Base-by-base conservation (phyloP, 1,140 invertebrate species). In the Drosophila truncata region DNA sequence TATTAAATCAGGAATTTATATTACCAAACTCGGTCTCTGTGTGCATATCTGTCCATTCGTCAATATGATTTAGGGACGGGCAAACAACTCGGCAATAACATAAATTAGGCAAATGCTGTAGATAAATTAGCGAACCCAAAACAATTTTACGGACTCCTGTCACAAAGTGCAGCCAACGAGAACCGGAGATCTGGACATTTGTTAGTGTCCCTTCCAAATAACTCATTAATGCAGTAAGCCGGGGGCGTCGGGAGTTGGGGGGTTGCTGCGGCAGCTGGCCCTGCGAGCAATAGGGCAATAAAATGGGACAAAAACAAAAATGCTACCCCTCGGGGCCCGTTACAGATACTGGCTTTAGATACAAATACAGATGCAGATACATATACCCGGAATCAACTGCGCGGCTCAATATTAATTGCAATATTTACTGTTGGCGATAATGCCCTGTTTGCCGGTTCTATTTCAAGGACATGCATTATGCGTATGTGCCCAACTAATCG, bases 41-140 rank as follows among this genome's bases (percentile, higher is more conserved):
- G 41, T 20, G 44, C 58, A 23, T 64, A 37, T 77, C 50, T 49
- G 29, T 66, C 50, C 54, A 77, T 77, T 67, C 74, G 82, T 72
- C 77, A 69, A 74, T 75, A 82, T 82, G 80, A 87, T 83, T 88
- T 83, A 80, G 70, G 75, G 58, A 44, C 46, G 61, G 49, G 35
- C 60, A 78, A 59, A 62, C 55, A 75, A 70, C 37, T 44, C 58
- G 62, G 57, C 64, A 70, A 78, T 75, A 75, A 90, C 81, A 88
- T 88, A 88, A 88, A 88, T 88, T 88, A 90, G 78, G 54, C 84
- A 90, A 88, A 88, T 90, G 81, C 66, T 79, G 78, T 57, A 78
- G 78, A 88, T 88, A 88, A 90, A 88, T 88, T 88, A 88, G 84
- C 70, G 46, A 59, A 31, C 39, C 63, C 73, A 74, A 82, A 88